Percentiles rank a stretch among this genome's conserved stretches.
Conservation (phyloP, 2,797 vertebrate species). For the Peromyscus aztecus region DNA sequence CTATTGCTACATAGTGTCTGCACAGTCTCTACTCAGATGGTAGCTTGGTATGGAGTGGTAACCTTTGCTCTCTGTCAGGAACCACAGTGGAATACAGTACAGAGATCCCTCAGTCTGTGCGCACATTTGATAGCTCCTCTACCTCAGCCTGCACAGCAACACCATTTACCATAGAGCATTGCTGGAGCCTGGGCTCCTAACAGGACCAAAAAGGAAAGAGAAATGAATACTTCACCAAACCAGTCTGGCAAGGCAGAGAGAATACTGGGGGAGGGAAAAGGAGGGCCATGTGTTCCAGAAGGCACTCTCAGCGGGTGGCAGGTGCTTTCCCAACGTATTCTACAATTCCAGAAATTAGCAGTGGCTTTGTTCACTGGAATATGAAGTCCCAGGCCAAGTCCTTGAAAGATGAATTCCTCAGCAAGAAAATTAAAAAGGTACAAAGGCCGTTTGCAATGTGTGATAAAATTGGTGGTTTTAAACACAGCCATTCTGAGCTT, state of each 20-base stretch:
- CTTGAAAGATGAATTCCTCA: slow-evolving; percentile 27
- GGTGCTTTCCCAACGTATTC: not conserved
- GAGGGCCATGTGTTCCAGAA: not conserved
- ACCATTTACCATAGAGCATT: not conserved
- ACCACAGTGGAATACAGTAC: fast-evolving
- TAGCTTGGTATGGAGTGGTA: not conserved
- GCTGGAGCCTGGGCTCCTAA: slow-evolving; percentile 8
- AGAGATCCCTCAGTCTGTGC: fast-evolving
- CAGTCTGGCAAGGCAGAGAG: slow-evolving; percentile 55
- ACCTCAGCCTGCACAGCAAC: not conserved
- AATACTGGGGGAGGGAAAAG: not conserved
- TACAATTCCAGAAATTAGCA: slow-evolving; percentile 25
- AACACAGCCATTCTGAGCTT: not conserved
- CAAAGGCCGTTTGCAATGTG: not conserved
- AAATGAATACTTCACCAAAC: slow-evolving; percentile 75
- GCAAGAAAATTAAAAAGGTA: not conserved
- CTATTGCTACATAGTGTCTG: not conserved
- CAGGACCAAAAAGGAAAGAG: not conserved
- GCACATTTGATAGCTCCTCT: not conserved
- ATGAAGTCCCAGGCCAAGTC: not conserved
- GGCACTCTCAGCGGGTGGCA: slow-evolving; percentile 25
- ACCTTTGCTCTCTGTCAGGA: not conserved
- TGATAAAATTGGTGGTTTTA: slow-evolving; percentile 3
- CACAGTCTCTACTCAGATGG: not conserved
- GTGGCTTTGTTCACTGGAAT: not conserved